These are phyloP conservation scores for Physeter macrocephalus DNA, from an alignment of 2,113 vertebrate genomes.

Conservation along the genomic window DNA sequence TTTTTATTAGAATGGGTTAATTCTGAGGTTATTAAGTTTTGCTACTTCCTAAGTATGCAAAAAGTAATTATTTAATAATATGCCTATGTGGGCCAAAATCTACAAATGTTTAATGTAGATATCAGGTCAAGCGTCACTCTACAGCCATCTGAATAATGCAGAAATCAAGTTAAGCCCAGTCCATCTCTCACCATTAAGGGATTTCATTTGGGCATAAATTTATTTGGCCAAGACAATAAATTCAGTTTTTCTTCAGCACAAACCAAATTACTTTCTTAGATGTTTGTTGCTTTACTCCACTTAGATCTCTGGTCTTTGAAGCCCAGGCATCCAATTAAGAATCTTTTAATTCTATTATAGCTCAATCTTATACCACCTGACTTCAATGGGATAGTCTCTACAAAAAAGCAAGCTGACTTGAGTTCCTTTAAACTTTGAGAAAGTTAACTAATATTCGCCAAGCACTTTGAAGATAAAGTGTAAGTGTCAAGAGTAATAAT, in stretches of 20 bases:
- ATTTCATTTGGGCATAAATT: conserved; percentile 26
- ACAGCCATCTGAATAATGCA: neutral
- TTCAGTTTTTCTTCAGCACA: conserved; percentile 21
- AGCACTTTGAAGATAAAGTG: conserved; percentile 47
- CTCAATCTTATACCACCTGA: conserved; percentile 29
- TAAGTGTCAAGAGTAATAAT: conserved; percentile 40
- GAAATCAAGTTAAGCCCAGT: neutral
- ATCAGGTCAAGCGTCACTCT: neutral
- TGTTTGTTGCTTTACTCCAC: conserved; percentile 15
- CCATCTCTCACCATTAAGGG: neutral
- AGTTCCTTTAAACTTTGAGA: conserved; percentile 51
- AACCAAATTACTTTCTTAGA: conserved; percentile 45
- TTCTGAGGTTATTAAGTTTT: neutral
- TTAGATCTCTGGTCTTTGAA: conserved; percentile 45
- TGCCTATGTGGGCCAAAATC: neutral
- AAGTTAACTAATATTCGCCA: conserved; percentile 53
- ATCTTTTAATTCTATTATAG: conserved; percentile 51
- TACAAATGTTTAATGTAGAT: neutral
- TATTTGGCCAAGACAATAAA: conserved; percentile 16
- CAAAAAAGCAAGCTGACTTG: conserved; percentile 24
- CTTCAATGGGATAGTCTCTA: conserved; percentile 25
- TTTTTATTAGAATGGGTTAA: neutral
- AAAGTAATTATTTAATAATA: conserved; percentile 9
- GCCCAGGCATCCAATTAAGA: conserved; percentile 1
- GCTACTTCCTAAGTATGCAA: neutral